A percentile compares a stretch with the other conserved stretches of the same genome.
Conservation (phyloP, 2,113 vertebrate genomes). For the Pomatostomus ruficeps region DNA sequence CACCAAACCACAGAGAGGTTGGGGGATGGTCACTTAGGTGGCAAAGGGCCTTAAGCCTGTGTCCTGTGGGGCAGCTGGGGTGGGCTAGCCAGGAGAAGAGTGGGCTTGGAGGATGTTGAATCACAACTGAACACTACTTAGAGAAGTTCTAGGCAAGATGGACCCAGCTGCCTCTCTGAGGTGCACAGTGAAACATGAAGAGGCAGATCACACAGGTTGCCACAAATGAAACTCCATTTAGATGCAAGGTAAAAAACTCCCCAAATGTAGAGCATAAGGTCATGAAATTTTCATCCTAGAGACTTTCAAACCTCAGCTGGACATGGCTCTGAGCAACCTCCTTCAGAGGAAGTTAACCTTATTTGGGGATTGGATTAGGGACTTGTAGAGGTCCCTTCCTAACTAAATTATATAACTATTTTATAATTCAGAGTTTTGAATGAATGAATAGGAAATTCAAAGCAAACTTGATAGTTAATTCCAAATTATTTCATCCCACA, state of each 20-base stretch:
- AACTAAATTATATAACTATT: not conserved
- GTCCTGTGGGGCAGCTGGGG: not conserved
- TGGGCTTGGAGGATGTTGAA: not conserved
- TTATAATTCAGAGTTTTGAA: not conserved
- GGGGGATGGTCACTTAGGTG: too few species aligned
- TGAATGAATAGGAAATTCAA: not conserved
- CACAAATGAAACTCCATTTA: not conserved
- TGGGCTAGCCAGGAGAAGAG: not conserved
- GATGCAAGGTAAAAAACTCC: fast-evolving
- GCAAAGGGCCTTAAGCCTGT: not conserved
- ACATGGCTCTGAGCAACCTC: fast-evolving
- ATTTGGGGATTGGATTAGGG: not conserved
- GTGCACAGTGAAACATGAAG: not conserved
- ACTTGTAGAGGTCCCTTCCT: not conserved
- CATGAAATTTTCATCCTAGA: not conserved
- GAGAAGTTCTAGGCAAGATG: not conserved
- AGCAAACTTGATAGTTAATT: not conserved
- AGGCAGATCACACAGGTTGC: fast-evolving
- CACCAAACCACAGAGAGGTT: not conserved
- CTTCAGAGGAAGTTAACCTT: not conserved
- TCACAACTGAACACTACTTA: not conserved
- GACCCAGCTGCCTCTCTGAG: not conserved
- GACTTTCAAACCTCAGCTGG: not conserved
- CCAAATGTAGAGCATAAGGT: not conserved
- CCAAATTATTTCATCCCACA: not conserved